Base-by-base conservation (phyloP, 2,113 vertebrate genomes). In the Rhodinocichla rosea region DNA sequence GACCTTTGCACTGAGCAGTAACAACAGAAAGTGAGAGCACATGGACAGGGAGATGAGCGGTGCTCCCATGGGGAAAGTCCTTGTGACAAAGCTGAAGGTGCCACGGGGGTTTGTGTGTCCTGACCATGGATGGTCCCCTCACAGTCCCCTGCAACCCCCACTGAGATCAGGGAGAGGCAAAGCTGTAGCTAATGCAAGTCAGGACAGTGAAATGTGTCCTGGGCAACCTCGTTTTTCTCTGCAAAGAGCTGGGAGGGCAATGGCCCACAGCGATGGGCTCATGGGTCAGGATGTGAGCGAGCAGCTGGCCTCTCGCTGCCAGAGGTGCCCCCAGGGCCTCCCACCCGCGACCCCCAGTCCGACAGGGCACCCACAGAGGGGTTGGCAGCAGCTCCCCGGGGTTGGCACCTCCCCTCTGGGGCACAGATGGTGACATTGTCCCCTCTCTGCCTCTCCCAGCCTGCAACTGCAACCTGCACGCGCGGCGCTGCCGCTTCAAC, bases 381-480 rank as follows among this genome's bases (percentile, higher is more conserved):
- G 9, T 1, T 10, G 35, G 7, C 26, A 11, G 53, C 62, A 26
- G 9, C 9, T 44, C 30, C 33, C 39, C 8, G 3, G 55, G 55
- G 12, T 1, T 19, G 81, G 22, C 50, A 63, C 8, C 39, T 55
- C 47, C 3, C 0, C 2, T 26, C 3, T 3, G 0, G 2, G 39
- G 33, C 9, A 3, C 60, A 2, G 55, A 10, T 0, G 18, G 63
- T 95, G 67, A 96, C 4, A 0, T 0, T 14, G 28, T 95, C 27
- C 30, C 2, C 78, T 84, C 63, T 95, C 47, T 92, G 68, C 53
- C 84, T 74, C 84, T 53, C 33, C 0, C 98, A 99, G 99, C 99
- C 93, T 99, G 99, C 79, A 99, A 99, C 97, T 99, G 99, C 81
- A 99, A 99, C 97, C 99, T 99, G 19, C 99, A 99, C 2, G 99